These are phyloP conservation scores for Pionites leucogaster DNA, from an alignment of 2,113 vertebrate genomes.

Conservation along the genomic window DNA sequence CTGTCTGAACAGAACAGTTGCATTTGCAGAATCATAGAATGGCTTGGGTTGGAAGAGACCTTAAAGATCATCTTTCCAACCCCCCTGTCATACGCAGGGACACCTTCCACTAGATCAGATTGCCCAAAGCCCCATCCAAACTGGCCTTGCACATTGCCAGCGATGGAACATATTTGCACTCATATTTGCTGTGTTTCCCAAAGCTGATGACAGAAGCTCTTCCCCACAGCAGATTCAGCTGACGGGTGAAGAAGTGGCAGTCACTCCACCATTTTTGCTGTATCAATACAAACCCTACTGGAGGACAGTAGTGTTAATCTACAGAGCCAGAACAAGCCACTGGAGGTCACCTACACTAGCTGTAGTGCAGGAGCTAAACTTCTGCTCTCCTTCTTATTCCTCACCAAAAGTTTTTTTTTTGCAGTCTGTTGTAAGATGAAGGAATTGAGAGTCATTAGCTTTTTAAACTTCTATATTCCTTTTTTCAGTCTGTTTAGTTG, in stretches of 20 bases:
- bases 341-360: rapidly evolving
- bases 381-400: rapidly evolving
- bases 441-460: background rate
- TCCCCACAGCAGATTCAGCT: background rate
- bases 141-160: background rate
- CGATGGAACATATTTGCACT: background rate
- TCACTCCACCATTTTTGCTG: background rate
- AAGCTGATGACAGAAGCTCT: background rate
- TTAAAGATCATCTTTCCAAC: background rate
- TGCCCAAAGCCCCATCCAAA: background rate
- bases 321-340: background rate
- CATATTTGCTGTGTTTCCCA: background rate
- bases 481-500: background rate
- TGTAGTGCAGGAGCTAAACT: background rate
- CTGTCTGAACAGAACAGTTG: background rate
- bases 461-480: background rate
- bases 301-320: background rate
- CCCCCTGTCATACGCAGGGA: background rate
- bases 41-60: background rate
- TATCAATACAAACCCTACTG: no score
- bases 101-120: background rate
- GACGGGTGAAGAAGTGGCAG: no score
- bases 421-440: background rate
- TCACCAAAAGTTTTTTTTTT: background rate
- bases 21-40: background rate